phyloP scores from a whole-genome alignment of 2,888 invertebrate genomes.

The Sinopyrophorus schimmeli region DNA sequence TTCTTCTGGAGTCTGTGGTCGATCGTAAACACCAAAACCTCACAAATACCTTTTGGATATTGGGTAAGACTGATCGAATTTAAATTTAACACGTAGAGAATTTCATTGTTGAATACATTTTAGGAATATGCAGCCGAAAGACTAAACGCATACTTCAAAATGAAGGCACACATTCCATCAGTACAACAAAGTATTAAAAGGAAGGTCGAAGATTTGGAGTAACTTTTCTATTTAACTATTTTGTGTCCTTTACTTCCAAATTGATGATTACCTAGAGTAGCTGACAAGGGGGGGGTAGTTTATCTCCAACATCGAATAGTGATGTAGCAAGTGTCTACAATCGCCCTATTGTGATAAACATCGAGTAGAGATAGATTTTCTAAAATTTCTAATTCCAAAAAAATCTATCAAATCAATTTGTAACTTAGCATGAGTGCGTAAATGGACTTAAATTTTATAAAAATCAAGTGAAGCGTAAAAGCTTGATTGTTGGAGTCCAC shows the following conservation, averaged over 20 bases:
- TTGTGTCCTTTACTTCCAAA: slow-evolving; percentile 16
- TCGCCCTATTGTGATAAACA: slow-evolving; percentile 25
- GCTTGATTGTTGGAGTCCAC: slow-evolving; percentile 4
- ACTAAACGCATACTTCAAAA: slow-evolving; percentile 44
- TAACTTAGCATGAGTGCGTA: slow-evolving; percentile 10
- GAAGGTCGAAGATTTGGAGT: slow-evolving; percentile 13
- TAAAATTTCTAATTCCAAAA: slow-evolving; percentile 9
- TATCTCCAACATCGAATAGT: slow-evolving; percentile 9
- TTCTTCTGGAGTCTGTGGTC: slow-evolving; percentile 96
- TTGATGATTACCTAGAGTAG: slow-evolving; percentile 11
- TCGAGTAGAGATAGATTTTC: slow-evolving; percentile 28
- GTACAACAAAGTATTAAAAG: slow-evolving; percentile 16
- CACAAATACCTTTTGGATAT: slow-evolving; percentile 92
- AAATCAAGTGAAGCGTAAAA: no score
- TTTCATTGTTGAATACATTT: slow-evolving; percentile 25
- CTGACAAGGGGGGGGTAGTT: slow-evolving; percentile 4
- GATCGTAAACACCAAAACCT: slow-evolving; percentile 82
- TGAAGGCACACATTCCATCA: slow-evolving; percentile 34
- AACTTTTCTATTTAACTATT: slow-evolving; percentile 6
- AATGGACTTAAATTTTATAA: slow-evolving; percentile 23
- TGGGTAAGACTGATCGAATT: slow-evolving; percentile 67
- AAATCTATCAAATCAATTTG: slow-evolving; percentile 13
- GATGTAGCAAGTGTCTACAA: slow-evolving; percentile 15
- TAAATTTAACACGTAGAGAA: not conserved
- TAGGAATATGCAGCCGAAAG: slow-evolving; percentile 47